Evolutionary conservation across 2,113 vertebrate genomes (phyloP).

Genomic region (Calcarius ornatus): DNA sequence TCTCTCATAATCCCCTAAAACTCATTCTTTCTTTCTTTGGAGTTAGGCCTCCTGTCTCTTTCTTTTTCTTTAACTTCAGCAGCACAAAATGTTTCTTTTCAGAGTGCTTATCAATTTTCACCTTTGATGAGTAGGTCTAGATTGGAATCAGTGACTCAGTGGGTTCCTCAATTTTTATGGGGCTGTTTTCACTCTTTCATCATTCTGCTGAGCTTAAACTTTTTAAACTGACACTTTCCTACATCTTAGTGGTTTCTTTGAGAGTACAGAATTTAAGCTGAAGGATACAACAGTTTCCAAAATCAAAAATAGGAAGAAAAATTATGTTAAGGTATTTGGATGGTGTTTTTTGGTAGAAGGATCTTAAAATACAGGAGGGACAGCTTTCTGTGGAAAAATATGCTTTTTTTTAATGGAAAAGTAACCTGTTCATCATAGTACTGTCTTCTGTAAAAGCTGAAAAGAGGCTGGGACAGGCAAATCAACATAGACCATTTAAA

Average conservation of each 20-base stretch:
- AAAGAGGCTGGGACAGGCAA: neutral
- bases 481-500: neutral
- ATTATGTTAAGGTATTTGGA: neutral
- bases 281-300: neutral
- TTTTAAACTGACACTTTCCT: neutral
- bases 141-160: neutral
- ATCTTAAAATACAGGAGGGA: neutral
- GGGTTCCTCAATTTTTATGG: neutral
- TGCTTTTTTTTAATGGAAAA: fast-evolving
- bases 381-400: neutral
- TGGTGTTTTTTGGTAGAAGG: neutral
- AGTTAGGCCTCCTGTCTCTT: neutral
- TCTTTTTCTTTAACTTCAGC: neutral
- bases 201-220: neutral
- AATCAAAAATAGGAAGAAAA: neutral
- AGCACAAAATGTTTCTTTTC: neutral
- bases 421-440: neutral
- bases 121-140: neutral
- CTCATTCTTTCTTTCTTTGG: neutral
- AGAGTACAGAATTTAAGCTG: neutral
- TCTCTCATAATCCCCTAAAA: neutral
- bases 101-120: neutral
- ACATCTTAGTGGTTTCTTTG: neutral
- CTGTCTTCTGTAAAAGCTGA: neutral
- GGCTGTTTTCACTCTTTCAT: neutral